Percentiles rank a stretch among this genome's conserved stretches.
Evolutionary conservation across 2,888 invertebrate genomes (phyloP).

Genomic region (Acronicta psi): DNA sequence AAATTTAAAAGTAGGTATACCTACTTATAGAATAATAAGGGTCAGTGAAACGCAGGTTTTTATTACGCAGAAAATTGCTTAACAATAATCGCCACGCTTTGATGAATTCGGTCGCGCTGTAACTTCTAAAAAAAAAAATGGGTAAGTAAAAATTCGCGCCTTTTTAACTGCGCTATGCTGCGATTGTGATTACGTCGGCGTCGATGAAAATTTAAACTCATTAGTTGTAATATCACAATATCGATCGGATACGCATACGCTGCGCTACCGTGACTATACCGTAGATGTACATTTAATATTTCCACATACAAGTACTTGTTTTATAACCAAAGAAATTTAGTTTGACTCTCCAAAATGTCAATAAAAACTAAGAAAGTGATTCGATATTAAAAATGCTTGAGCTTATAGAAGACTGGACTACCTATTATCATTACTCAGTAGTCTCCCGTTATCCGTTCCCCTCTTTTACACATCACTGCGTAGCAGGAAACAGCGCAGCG

Average conservation of each 20-base stretch:
- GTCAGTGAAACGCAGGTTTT: constrained; percentile 25
- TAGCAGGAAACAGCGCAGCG: constrained; percentile 37
- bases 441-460: constrained; percentile 27
- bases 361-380: constrained; percentile 4
- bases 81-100: constrained; percentile 32
- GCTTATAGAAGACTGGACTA: constrained; percentile 23
- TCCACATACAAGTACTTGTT: too few species aligned
- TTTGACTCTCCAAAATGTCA: not conserved
- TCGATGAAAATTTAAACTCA: constrained; percentile 26
- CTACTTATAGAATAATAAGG: constrained; percentile 1
- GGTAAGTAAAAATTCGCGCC: constrained; percentile 7
- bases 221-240: constrained; percentile 25
- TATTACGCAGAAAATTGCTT: constrained; percentile 14
- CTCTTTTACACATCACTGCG: constrained; percentile 35
- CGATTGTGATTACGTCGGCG: not conserved
- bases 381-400: constrained; percentile 2
- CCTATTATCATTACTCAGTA: too few species aligned
- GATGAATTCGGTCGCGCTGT: constrained; percentile 16
- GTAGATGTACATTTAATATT: too few species aligned
- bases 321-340: too few species aligned
- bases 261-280: constrained; percentile 19
- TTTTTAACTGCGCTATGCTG: constrained; percentile 13
- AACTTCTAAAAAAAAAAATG: not conserved
- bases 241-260: constrained; percentile 24
- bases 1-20: too few species aligned